phyloP scores from a whole-genome alignment of 2,797 vertebrate genomes.

The Potorous gilbertii region DNA sequence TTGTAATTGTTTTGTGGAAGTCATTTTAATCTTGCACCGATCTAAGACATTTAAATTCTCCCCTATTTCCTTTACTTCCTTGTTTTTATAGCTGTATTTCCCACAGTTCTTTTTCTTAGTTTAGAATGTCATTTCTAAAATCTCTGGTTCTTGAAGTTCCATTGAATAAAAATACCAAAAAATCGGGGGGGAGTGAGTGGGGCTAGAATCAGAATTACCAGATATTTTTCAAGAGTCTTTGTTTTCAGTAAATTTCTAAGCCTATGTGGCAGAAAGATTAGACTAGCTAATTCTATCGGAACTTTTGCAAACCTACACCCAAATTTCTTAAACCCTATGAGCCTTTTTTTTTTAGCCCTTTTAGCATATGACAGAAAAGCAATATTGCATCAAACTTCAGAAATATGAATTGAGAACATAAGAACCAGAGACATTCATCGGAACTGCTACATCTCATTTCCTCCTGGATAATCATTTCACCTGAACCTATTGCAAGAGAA shows the following conservation, averaged over 20 bases:
- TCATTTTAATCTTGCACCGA: neutral
- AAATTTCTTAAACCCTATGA: neutral
- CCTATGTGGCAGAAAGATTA: neutral
- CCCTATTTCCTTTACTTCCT: neutral
- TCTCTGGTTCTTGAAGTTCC: neutral
- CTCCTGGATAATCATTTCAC: neutral
- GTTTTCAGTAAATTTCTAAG: constrained; percentile 42
- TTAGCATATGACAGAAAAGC: neutral
- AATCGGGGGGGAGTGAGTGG: neutral
- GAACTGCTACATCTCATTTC: neutral
- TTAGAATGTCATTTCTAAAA: neutral
- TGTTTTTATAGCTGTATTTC: constrained; percentile 1
- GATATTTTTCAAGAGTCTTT: neutral
- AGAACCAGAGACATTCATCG: neutral
- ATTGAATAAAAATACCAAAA: neutral
- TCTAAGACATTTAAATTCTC: neutral
- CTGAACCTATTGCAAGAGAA: neutral
- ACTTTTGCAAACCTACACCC: neutral
- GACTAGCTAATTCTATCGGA: neutral
- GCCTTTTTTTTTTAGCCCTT: neutral
- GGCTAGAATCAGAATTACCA: neutral
- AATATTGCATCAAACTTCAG: neutral
- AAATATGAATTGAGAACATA: neutral
- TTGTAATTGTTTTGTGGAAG: neutral
- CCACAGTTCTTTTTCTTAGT: constrained; percentile 7